These are phyloP conservation scores for Tortricodes alternella DNA, from an alignment of 2,888 invertebrate species.

Conservation along the genomic window DNA sequence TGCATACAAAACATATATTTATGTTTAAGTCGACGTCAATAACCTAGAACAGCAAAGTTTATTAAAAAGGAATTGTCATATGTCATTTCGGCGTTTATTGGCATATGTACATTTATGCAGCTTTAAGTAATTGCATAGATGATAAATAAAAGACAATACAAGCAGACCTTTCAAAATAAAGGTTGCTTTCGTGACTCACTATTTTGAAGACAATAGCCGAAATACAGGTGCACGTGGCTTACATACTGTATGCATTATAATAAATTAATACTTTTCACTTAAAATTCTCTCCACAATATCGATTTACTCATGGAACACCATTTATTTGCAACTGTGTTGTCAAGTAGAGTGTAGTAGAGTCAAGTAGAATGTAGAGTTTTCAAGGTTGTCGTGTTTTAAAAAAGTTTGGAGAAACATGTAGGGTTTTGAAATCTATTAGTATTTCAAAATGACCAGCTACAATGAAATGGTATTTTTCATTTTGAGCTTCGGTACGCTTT, in stretches of 20 bases:
- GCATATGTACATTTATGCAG: neutral
- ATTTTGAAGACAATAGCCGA: constrained; percentile 51
- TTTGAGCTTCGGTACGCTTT: too few species aligned
- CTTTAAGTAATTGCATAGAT: neutral
- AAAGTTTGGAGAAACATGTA: neutral
- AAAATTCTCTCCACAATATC: constrained; percentile 16
- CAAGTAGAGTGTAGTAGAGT: too few species aligned
- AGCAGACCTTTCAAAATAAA: constrained; percentile 17
- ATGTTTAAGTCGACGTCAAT: neutral
- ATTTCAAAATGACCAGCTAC: neutral
- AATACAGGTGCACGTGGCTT: constrained; percentile 19
- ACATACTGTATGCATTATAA: constrained; percentile 24
- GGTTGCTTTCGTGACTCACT: constrained; percentile 51
- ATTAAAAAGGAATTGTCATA: neutral
- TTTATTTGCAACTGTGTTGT: neutral
- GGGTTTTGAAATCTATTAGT: neutral
- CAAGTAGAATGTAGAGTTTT: neutral
- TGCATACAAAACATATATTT: neutral
- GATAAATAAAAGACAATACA: neutral
- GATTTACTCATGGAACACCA: constrained; percentile 6
- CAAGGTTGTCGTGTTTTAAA: constrained; percentile 5
- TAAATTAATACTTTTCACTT: constrained; percentile 19
- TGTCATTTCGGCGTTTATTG: neutral
- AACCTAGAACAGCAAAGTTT: neutral
- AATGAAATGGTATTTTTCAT: too few species aligned